Conservation (phyloP, 2,888 invertebrate genomes). For the Mimumesa dahlbomi region DNA sequence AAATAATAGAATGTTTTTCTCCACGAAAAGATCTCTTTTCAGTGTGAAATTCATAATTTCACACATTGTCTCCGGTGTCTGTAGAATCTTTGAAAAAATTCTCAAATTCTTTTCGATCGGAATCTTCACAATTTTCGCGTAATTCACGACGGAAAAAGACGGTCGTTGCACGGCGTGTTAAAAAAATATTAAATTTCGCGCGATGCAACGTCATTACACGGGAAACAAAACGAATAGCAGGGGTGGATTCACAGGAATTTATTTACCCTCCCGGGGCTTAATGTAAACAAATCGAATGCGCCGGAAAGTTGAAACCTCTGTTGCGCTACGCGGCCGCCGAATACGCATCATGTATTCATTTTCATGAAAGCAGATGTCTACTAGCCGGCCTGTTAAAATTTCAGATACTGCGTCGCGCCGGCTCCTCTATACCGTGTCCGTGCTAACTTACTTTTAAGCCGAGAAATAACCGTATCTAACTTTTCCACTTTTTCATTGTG, state of each 20-base stretch:
- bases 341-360: constrained; percentile 50
- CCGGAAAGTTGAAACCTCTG: constrained; percentile 26
- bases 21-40: no score
- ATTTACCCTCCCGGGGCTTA: constrained; percentile 17
- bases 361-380: constrained; percentile 50
- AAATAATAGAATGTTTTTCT: no score
- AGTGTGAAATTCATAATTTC: no score
- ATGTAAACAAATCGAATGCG: constrained; percentile 48
- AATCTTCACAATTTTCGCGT: no score
- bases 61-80: no score
- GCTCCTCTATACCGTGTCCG: constrained; percentile 12
- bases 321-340: constrained; percentile 16
- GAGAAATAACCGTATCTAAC: constrained; percentile 44
- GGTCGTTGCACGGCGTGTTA: no score
- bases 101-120: no score
- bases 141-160: no score
- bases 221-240: no score
- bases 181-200: no score
- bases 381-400: constrained; percentile 38
- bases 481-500: constrained; percentile 47
- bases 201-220: no score
- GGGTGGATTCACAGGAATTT: constrained; percentile 25
- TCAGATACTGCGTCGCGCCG: constrained; percentile 8
- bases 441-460: constrained; percentile 45
- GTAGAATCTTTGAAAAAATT: no score